Percentiles rank a stretch among this genome's conserved stretches.
Conservation (phyloP, 2,888 invertebrate species). For the Glyphotaelius pellucidus region DNA sequence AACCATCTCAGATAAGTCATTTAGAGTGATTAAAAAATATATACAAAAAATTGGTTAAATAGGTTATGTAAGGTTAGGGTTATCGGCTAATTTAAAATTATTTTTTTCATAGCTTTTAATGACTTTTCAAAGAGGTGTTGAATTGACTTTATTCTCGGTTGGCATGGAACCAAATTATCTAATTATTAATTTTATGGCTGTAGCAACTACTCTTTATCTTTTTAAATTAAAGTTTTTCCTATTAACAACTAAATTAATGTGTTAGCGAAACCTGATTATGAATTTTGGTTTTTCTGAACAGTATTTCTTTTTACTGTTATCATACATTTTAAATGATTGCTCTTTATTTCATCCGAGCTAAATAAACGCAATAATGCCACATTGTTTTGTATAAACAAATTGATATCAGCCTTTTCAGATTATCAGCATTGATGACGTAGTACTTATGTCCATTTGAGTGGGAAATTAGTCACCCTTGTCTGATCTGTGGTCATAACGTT, state of each 20-base stretch:
- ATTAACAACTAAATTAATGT: background rate
- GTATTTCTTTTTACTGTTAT: background rate
- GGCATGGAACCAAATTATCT: background rate
- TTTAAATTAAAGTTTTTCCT: background rate
- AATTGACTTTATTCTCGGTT: too few relatives aligned
- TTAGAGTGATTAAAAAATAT: too few relatives aligned
- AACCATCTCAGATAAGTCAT: too few relatives aligned
- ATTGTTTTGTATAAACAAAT: background rate
- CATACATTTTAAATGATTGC: background rate
- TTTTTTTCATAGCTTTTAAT: too few relatives aligned
- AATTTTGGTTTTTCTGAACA: background rate
- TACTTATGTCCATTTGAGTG: background rate
- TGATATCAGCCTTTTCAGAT: background rate
- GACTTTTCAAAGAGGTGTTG: too few relatives aligned
- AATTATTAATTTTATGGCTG: background rate
- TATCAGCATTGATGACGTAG: background rate
- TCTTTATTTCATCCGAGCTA: background rate
- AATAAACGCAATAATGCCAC: background rate
- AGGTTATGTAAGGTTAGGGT: too few relatives aligned
- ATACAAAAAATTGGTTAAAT: too few relatives aligned
- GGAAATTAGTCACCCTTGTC: background rate
- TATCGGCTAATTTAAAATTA: too few relatives aligned
- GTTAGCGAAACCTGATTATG: too few relatives aligned
- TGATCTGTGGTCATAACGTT: background rate
- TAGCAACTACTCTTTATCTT: background rate